These are phyloP conservation scores for Triplophysa yarkandensis DNA, from an alignment of 2,797 vertebrate genomes.

Conservation along the genomic window DNA sequence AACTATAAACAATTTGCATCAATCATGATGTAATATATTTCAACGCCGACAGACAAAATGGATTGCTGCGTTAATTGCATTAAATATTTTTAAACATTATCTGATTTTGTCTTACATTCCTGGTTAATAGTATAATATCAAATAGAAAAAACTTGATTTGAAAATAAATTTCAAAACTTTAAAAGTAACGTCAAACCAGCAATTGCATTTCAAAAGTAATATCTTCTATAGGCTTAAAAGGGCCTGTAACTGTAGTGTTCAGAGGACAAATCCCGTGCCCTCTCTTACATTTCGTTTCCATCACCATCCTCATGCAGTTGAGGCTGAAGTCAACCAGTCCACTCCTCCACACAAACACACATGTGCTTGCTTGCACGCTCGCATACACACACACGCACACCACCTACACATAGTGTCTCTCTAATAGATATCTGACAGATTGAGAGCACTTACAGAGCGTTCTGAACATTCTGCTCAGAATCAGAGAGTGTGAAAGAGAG, in stretches of 20 bases:
- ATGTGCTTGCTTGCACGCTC: no score
- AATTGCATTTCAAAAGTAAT: neutral
- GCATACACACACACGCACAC: slow-evolving; percentile 50
- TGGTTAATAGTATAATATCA: no score
- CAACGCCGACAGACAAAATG: no score
- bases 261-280: slow-evolving; percentile 13
- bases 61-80: no score
- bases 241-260: slow-evolving; percentile 1
- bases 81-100: no score
- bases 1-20: no score
- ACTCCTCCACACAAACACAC: slow-evolving; percentile 11
- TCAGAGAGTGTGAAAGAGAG: slow-evolving; percentile 26
- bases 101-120: no score
- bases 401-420: slow-evolving; percentile 18
- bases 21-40: no score
- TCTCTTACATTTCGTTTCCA: neutral
- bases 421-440: slow-evolving; percentile 67
- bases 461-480: slow-evolving; percentile 67
- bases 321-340: slow-evolving; percentile 35
- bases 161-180: no score
- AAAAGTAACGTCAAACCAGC: neutral
- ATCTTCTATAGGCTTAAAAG: neutral
- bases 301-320: neutral
- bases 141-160: no score
- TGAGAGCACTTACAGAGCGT: slow-evolving; percentile 73